Evolutionary conservation across 2,113 vertebrate species (phyloP), one percentile per base, ranked within the genome.

Genomic region (Oreamnos americanus): DNA sequence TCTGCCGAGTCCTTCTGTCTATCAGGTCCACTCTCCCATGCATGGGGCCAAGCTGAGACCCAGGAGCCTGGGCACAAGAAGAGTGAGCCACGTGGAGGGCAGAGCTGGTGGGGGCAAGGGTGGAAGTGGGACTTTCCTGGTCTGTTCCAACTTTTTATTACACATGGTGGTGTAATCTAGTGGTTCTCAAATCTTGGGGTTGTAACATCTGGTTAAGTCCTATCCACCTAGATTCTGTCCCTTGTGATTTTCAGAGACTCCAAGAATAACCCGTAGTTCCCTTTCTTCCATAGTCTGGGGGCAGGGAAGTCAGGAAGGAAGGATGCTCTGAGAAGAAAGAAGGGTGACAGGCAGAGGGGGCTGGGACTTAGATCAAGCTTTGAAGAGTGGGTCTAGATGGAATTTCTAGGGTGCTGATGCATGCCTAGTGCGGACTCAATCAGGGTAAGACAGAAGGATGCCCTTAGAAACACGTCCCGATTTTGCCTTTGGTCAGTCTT

Each of bases 291-390:
- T 88, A 60, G 26, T 28, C 58, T 85, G 49, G n/a, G 64, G 36
- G 6, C 26, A 58, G 33, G 55, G 87, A 94, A n/a, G 23, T 64
- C 87, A 83, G 43, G 33, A 93, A 94, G 90, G 76, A 89, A 92
- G 96, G 55, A 78, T 3, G 28, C 43, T 53, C 51, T 79, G 43
- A 95, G 94, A 89, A 23, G 57, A 79, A 79, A 57, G 45, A 33
- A 55, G 53, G 25, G 58, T 53, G 13, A 51, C n/a, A 45, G 43
- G 57, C 79, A 95, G 81, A 79, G 5, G 45, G 71, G 36, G 7
- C 90, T 90, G 51, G 51, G 57, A 81, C 45, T 90, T 60, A 76
- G 76, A 55, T 19, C 36, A 71, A 53, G 36, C 36, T 92, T 86
- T 85, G 85, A 6, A 28, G 92, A 93, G 36, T 71, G 13, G 10